Percentiles rank a stretch among this genome's conserved stretches.
These are phyloP conservation scores for Gonioctena quinquepunctata DNA, from an alignment of 1,140 invertebrate genomes.

Conservation along the genomic window DNA sequence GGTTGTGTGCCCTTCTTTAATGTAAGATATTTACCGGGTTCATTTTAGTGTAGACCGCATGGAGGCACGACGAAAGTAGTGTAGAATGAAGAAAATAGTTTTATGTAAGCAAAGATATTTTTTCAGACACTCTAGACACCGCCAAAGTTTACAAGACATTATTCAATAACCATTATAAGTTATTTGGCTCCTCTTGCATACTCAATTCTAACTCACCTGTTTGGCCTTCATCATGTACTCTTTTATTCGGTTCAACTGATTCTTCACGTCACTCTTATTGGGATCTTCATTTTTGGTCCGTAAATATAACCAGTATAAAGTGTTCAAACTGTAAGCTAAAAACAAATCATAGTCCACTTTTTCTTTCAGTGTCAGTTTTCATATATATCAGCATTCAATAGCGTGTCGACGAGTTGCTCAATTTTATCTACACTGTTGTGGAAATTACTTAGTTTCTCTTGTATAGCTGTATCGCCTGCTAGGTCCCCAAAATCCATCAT, in stretches of 20 bases:
- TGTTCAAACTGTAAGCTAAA: constrained; percentile 62
- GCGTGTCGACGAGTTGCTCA: constrained; percentile 56
- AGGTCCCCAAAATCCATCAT: constrained; percentile 56
- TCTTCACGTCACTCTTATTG: constrained; percentile 60
- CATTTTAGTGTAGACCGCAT: too few relatives aligned
- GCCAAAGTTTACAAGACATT: too few relatives aligned
- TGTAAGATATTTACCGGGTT: too few relatives aligned
- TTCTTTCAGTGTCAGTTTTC: constrained; percentile 60
- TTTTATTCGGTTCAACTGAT: constrained; percentile 62
- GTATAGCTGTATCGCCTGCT: constrained; percentile 54
- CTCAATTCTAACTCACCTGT: too few relatives aligned
- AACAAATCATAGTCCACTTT: constrained; percentile 66
- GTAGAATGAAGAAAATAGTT: neutral
- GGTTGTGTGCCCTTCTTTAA: too few relatives aligned
- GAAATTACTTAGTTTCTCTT: constrained; percentile 58
- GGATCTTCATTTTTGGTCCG: constrained; percentile 62
- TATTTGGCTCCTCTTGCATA: too few relatives aligned
- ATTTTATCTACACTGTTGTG: constrained; percentile 59
- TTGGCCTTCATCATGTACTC: constrained; percentile 64
- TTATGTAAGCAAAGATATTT: too few relatives aligned
- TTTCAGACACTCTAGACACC: too few relatives aligned
- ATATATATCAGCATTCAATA: constrained; percentile 54
- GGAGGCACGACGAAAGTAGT: too few relatives aligned
- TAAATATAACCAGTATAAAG: constrained; percentile 64
- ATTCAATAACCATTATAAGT: too few relatives aligned